Percentiles rank a stretch among this genome's conserved stretches.
Conservation (phyloP, 2,797 vertebrate species). For the Enteromius fasciolatus region DNA sequence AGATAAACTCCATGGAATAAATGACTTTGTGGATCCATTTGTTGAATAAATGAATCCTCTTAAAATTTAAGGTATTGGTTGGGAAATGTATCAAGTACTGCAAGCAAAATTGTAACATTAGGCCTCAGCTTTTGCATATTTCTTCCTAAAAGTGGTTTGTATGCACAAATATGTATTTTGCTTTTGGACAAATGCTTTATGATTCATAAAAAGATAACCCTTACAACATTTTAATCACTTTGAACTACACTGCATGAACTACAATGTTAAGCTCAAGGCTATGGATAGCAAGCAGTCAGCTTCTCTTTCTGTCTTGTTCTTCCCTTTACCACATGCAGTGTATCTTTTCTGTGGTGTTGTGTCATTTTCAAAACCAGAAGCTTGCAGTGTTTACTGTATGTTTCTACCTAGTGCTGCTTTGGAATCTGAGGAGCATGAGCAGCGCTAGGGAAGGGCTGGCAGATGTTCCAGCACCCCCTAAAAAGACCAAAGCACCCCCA, state of each 20-base stretch:
- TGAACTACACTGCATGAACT: not conserved
- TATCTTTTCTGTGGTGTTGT: not conserved
- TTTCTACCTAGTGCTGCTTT: not conserved
- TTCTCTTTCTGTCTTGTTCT: not conserved
- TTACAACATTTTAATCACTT: not conserved
- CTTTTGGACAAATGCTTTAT: no score
- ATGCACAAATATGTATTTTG: not conserved
- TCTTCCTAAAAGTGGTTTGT: not conserved
- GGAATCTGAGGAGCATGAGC: not conserved
- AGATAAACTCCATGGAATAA: not conserved
- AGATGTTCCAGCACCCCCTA: no score
- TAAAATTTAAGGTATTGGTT: not conserved
- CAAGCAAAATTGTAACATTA: not conserved
- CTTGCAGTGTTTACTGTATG: not conserved
- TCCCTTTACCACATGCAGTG: not conserved
- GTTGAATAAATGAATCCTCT: not conserved
- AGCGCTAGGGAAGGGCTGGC: no score
- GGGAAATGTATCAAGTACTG: not conserved
- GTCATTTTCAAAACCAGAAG: not conserved
- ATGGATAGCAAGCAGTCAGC: not conserved
- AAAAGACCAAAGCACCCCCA: no score
- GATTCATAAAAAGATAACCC: not conserved
- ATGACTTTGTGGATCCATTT: not conserved
- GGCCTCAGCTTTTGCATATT: not conserved
- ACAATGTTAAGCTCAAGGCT: not conserved